Percentiles rank a stretch among this genome's conserved stretches.
Conservation (phyloP, 2,113 vertebrate species). For the Haemorhous mexicanus region DNA sequence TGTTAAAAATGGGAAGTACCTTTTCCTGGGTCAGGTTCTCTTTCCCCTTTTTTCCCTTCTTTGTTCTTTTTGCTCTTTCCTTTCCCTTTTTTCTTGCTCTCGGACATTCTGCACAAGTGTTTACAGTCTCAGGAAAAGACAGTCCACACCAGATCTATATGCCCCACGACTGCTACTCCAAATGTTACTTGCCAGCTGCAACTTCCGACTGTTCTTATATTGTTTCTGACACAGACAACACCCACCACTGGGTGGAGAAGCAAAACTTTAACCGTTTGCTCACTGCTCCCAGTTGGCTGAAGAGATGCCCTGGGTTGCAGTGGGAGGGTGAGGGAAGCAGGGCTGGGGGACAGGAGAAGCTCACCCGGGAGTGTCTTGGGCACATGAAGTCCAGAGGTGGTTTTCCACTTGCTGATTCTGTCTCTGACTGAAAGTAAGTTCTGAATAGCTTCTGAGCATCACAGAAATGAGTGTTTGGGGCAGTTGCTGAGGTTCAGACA, state of each 20-base stretch:
- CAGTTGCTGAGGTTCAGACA: background rate
- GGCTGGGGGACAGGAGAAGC: background rate
- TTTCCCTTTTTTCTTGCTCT: conserved; percentile 75
- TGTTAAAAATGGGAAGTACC: conserved; percentile 69
- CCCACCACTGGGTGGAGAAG: conserved; percentile 72
- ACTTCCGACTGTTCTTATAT: conserved; percentile 71
- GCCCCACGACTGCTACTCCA: conserved; percentile 60
- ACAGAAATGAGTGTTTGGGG: background rate
- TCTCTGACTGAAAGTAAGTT: background rate
- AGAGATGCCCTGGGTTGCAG: conserved; percentile 21
- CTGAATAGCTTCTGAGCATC: background rate
- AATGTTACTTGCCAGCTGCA: conserved; percentile 66
- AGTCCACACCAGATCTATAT: conserved; percentile 63
- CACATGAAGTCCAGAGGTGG: background rate
- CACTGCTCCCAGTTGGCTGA: conserved; percentile 45
- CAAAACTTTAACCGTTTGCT: conserved; percentile 66
- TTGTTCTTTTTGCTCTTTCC: conserved; percentile 77
- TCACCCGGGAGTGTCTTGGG: background rate
- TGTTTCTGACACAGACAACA: conserved; percentile 71
- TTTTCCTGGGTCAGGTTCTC: conserved; percentile 70
- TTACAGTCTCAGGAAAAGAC: conserved; percentile 59
- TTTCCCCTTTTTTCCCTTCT: conserved; percentile 75
- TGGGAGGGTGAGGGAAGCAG: background rate
- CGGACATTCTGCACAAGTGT: conserved; percentile 72
- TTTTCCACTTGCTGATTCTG: background rate